Evolutionary conservation across 2,113 vertebrate species (phyloP).

Genomic region (Sterrhoptilus dennistouni): DNA sequence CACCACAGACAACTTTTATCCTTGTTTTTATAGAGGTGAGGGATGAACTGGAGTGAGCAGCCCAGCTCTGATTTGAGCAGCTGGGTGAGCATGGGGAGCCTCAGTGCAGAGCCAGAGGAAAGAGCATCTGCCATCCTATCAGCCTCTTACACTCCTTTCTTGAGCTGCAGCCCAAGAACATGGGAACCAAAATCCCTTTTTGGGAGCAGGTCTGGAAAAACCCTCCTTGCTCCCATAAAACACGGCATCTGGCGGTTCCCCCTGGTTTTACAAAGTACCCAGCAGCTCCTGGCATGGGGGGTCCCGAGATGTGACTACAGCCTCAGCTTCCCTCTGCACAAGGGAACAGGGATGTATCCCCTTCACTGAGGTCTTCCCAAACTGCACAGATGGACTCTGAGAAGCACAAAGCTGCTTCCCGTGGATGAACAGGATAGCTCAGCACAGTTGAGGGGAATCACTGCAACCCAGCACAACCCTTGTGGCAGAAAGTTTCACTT

Average conservation of each 20-base stretch:
- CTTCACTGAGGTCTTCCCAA: not conserved
- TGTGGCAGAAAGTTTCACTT: not conserved
- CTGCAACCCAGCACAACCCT: not conserved
- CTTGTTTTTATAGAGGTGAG: not conserved
- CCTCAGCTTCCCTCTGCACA: not conserved
- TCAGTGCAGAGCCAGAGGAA: not conserved
- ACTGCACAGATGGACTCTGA: fast-evolving
- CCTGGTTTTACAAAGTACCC: not conserved
- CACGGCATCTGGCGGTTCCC: not conserved
- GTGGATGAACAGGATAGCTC: not conserved
- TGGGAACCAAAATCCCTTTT: not conserved
- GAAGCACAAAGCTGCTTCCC: not conserved
- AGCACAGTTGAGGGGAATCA: fast-evolving
- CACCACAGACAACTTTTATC: not conserved
- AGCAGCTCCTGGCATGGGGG: not conserved
- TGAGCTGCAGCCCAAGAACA: not conserved
- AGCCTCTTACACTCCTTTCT: not conserved
- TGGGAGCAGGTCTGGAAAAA: not conserved
- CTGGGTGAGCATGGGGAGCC: not conserved
- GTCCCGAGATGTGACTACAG: not conserved
- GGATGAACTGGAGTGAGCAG: not conserved
- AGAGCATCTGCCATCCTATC: fast-evolving
- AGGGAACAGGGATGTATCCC: too few relatives aligned
- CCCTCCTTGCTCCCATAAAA: not conserved
- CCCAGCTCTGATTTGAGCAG: not conserved